Base-by-base conservation (phyloP, 37 sponge, comb jelly and placozoan genomes). In the Diacarnus erythraeanus region DNA sequence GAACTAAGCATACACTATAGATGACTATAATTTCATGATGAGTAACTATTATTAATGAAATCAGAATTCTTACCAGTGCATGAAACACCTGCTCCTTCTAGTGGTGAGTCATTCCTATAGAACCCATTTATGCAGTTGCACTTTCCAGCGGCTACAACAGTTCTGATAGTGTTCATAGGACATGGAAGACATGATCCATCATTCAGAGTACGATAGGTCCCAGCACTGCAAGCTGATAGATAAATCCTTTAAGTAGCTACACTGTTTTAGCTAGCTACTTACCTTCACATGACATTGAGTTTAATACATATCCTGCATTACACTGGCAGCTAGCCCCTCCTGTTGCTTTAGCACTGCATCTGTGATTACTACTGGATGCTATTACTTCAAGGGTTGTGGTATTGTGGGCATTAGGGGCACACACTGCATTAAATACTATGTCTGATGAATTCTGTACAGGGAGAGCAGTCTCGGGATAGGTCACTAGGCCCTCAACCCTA, bases 401-500 rank as follows among this genome's bases (percentile, higher is more conserved):
- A 2, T 22, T 71, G 71, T 40, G n/a, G 29, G 71, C 40, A 71
- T 71, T 71, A 60, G 27, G 21, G 20, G 42, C 35, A 37, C 71
- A 71, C 40, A 20, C 9, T 71, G 42, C 42, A 3, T 37, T 42
- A 38, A 37, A 71, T 40, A 71, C 71, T 41, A n/a, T 23, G 39
- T 22, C n/a, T 9, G 10, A 26, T 35, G 42, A 40, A 26, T 39
- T 40, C 2, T 21, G 41, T 2, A 22, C 22, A 71, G 71, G 71
- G 6, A 71, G 22, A 71, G 71, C 71, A 41, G 42, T 71, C 42
- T 71, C 42, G 20, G 71, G 71, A 40, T 71, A 71, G 1, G 22
- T 71, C 71, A 71, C 71, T 2, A 71, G 71, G n/a, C 71, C 71
- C 20, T 26, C 71, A 17, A 40, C 42, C 9, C 71, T 71, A 9